phyloP scores from a whole-genome alignment of 2,888 invertebrate species.

The Tenthredo notha region DNA sequence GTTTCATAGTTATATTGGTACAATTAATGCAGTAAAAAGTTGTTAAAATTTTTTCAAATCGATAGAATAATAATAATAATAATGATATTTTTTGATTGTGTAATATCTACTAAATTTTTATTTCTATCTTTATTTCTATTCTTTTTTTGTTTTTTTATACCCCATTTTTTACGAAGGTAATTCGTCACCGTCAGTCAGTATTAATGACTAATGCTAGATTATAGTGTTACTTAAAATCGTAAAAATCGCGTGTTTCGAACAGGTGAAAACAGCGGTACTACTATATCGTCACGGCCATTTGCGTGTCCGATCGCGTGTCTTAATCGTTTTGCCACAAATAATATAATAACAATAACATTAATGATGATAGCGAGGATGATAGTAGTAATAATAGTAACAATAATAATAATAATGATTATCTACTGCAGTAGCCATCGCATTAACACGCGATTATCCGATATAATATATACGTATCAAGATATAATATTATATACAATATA shows the following conservation, averaged over 20 bases:
- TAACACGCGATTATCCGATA: not conserved
- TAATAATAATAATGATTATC: not conserved
- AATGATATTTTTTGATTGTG: too few species aligned
- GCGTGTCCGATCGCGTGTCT: conserved; percentile 21
- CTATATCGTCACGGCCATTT: conserved; percentile 12
- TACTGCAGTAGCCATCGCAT: not conserved
- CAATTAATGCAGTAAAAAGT: not conserved
- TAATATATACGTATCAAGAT: not conserved
- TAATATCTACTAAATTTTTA: too few species aligned
- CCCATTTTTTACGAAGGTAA: too few species aligned
- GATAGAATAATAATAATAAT: too few species aligned
- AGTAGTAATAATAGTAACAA: not conserved
- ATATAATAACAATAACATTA: not conserved
- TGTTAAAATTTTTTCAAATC: too few species aligned
- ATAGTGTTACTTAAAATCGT: conserved; percentile 1
- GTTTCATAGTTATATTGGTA: not conserved
- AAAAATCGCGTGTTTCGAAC: conserved; percentile 33
- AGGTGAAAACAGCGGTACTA: conserved; percentile 14
- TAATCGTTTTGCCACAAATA: conserved; percentile 25
- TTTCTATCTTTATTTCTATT: not conserved
- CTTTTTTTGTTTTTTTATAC: too few species aligned
- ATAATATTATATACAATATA: not conserved
- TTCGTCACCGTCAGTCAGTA: too few species aligned
- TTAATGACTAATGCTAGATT: not conserved
- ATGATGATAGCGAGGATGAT: not conserved